Evolutionary conservation across 2,797 vertebrate genomes (phyloP).

Genomic region (Micropoecilia bifurca): DNA sequence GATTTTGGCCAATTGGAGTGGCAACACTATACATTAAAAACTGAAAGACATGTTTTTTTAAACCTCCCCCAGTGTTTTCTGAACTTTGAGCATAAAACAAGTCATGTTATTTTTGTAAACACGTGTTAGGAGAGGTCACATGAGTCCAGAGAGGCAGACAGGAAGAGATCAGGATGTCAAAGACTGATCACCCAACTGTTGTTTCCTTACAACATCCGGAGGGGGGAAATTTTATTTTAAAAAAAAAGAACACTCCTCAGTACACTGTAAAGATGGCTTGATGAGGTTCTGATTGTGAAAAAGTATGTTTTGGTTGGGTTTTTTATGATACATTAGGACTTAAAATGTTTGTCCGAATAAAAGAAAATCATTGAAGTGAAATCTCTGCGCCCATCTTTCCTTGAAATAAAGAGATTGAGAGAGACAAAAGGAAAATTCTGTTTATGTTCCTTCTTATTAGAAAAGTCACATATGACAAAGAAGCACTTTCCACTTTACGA

Average conservation of each 20-base stretch:
- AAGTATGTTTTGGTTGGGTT: background rate
- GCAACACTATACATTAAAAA: background rate
- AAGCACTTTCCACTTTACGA: background rate
- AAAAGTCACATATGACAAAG: no score
- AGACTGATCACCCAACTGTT: background rate
- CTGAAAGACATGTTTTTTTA: background rate
- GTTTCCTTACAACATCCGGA: background rate
- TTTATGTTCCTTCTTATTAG: no score
- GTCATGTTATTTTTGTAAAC: constrained; percentile 45
- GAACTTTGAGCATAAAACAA: constrained; percentile 36
- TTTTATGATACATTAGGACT: no score
- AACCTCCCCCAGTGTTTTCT: background rate
- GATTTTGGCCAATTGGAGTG: constrained; percentile 22
- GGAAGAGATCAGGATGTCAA: background rate
- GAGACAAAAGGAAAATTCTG: background rate
- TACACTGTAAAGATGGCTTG: background rate
- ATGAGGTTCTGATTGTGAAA: background rate
- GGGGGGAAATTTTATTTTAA: background rate
- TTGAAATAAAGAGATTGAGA: background rate
- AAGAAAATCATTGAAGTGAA: background rate
- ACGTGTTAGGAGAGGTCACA: constrained; percentile 44
- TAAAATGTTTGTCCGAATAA: no score
- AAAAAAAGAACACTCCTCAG: background rate
- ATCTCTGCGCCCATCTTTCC: background rate
- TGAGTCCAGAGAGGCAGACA: constrained; percentile 24